Evolutionary conservation across 2,888 invertebrate genomes (phyloP), one percentile per base, ranked within the genome.

Genomic region (Limulus polyphemus): DNA sequence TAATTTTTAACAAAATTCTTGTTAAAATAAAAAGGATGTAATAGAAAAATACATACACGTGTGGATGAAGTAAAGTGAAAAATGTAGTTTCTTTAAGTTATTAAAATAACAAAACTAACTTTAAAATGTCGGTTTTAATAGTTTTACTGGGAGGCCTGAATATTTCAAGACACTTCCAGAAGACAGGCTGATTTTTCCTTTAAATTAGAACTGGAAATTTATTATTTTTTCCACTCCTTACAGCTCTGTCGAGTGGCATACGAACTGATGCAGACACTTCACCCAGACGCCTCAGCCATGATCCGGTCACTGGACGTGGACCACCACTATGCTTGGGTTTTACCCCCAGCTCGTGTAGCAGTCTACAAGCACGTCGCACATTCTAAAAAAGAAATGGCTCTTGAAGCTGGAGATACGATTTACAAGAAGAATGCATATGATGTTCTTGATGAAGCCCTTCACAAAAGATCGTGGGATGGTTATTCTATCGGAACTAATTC

Each of bases 271-370:
- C n/a, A 55, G 7, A 58, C 52, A 50, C 55, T 52, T 16, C 55
- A 60, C 54, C 49, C 14, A 47, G 57, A 61, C 47, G 52, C 54
- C 11, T 56, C 61, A 13, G 49, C 58, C 32, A 52, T 49, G 54
- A 54, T 58, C 49, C 32, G 52, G 12, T 61, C 58, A 49, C 50
- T 64, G 9, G 64, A 64, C 54, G 52, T 64, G 47, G 58, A 57
- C 2, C 61, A 64, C 51, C 64, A 64, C 52, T 64, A 64, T 50
- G 64, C 64, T 13, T 64, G 58, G 56, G 50, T 61, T 11, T 57
- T 49, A 51, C 61, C 61, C 7, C 55, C 64, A 10, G 47, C 61
- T 14, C 50, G 61, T 48, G 58, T 57, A 49, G 64, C 61, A 10
- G 50, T 59, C 3, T 64, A 64, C 47, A 57, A 57, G 16, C 64